These are phyloP conservation scores for Cololabis saira DNA, from an alignment of 2,113 vertebrate species.

Conservation along the genomic window DNA sequence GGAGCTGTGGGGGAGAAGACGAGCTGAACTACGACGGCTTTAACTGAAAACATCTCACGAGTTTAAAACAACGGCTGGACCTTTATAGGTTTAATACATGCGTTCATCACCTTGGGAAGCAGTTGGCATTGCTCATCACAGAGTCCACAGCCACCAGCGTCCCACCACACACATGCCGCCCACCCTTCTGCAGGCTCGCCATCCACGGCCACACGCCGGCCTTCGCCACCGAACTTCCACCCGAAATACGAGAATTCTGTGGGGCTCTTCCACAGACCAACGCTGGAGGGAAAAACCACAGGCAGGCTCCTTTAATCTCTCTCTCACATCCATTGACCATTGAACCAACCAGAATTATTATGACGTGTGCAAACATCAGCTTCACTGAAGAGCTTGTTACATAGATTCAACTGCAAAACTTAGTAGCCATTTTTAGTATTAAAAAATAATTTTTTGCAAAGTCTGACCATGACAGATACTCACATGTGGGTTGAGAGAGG, in stretches of 20 bases:
- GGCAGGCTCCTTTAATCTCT: no score
- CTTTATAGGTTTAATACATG: no score
- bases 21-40: no score
- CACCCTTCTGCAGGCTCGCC: constrained; percentile 73
- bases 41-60: no score
- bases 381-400: no score
- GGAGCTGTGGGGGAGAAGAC: constrained; percentile 23
- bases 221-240: neutral
- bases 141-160: constrained; percentile 72
- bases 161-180: constrained; percentile 77
- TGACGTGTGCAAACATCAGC: neutral
- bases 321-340: no score
- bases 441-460: no score
- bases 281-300: constrained; percentile 39
- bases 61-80: no score
- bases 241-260: constrained; percentile 21
- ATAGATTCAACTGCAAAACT: no score
- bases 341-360: neutral
- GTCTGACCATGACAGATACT: neutral
- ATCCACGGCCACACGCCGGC: constrained; percentile 82
- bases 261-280: constrained; percentile 63
- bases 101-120: constrained; percentile 61
- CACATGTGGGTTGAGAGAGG: neutral
- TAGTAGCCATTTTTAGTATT: no score
- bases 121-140: constrained; percentile 75